Evolutionary conservation across 1,140 invertebrate species (phyloP), one percentile per base, ranked within the genome.

Genomic region (Eupristina koningsbergeri): DNA sequence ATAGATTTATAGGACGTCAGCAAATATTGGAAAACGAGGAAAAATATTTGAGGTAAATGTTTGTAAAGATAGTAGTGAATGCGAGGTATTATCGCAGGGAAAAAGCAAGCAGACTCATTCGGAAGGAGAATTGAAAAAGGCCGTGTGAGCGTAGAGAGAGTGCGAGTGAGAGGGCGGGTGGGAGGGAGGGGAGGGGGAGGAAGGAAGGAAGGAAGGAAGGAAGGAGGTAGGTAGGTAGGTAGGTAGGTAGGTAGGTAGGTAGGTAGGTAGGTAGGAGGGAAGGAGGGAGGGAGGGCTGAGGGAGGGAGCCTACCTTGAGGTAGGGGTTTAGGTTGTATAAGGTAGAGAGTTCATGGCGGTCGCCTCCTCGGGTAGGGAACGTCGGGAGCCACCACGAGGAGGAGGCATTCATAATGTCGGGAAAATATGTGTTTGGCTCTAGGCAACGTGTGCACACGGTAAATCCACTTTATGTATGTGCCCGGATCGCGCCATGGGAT

Each of bases 401-500:
- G 22, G 63, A 15, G 77, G 84, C 61, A 71, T 77, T 83, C 81
- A 77, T 85, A 85, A 79, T 71, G 74, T 86, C 79, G 75, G 79
- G 29, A 84, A 86, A 84, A 86, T 85, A 82, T 79, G 76, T 86
- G 74, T 74, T 83, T 85, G 77, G 81, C 78, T 83, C 78, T 83
- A 81, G 79, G 77, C 78, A 78, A 47, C 47, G 77, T 80, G 85
- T 83, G 85, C 83, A 81, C 79, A 74, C 80, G 81, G 74, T 81
- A 86, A 86, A 81, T 83, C 82, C 78, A 84, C 81, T 81, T 67
- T 75, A 78, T 77, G 75, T 74, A 63, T 80, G 78, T 78, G 45
- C 71, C 73, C 53, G 58, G 58, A 34, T 34, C 67, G 71, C 73
- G 61, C 58, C 76, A 61, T 64, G 81, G 85, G 74, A 77, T 85